Base-by-base conservation (phyloP, 2,797 vertebrate genomes). In the Eulemur albifrons region DNA sequence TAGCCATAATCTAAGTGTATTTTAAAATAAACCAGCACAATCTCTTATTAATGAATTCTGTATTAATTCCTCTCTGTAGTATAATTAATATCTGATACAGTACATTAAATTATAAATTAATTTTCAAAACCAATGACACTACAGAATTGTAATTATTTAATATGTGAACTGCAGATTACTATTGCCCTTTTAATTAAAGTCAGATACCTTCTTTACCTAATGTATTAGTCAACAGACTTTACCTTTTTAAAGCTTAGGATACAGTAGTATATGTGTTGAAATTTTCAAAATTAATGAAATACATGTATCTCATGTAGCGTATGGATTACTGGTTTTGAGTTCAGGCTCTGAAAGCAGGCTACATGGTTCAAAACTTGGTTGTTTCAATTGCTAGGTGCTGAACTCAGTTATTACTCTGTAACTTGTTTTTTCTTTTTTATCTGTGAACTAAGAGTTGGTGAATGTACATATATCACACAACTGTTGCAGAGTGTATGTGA, bases 121-220 rank as follows among this genome's bases (percentile, higher is more conserved):
- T 89, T 95, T 84, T 93, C 7, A 86, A 80, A 67, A 83, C 79
- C 40, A 32, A 5, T 77, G 27, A 96, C 21, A 76, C 0, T 76
- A 35, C 0, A 90, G 69, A 97, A 94, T 73, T 94, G 14, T n/a
- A 70, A 90, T 95, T 54, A 95, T 90, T 91, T 95, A 72, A 77
- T 67, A 45, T 93, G 70, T 17, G 87, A 88, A 94, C 35, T 90
- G 61, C 4, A 86, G 9, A 32, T 77, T 35, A 83, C 10, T 3
- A 0, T 3, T 73, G 7, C 2, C 4, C 8, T 70, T 73, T 79
- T 84, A 82, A 72, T 84, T 93, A 84, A 93, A 73, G 59, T 63
- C 32, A 81, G 35, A 61, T 73, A 77, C 6, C 1, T 86, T 3
- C 32, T 95, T 59, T 54, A 72, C 20, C 11, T 84, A 79, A 25